A percentile compares a stretch with the other conserved stretches of the same genome.
phyloP scores from a whole-genome alignment of 2,113 vertebrate species.

The Etheostoma spectabile region DNA sequence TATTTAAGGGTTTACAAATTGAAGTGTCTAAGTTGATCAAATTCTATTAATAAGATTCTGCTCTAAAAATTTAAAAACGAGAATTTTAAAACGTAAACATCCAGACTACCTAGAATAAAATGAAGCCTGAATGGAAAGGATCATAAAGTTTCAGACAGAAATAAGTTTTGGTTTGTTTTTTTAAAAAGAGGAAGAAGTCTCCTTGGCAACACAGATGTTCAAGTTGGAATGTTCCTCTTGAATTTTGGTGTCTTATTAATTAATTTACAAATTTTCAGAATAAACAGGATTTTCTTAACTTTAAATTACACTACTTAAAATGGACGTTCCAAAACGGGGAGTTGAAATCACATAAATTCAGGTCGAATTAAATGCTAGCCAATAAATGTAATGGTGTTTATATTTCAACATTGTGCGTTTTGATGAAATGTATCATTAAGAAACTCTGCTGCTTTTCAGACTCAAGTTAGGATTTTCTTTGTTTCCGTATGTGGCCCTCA shows the following conservation, averaged over 20 bases:
- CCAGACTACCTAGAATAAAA: not conserved
- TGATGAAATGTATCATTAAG: not conserved
- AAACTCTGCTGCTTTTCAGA: not conserved
- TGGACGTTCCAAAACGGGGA: not conserved
- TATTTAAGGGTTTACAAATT: not conserved
- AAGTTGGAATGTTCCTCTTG: not conserved
- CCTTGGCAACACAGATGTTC: not conserved
- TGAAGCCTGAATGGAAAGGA: not conserved
- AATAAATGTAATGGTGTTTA: not conserved
- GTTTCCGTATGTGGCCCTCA: not conserved
- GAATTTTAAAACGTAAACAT: not conserved
- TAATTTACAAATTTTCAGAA: not conserved
- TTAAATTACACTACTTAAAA: not conserved
- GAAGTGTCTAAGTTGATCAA: not conserved
- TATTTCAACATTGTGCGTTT: not conserved
- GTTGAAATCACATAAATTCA: not conserved
- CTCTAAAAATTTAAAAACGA: not conserved
- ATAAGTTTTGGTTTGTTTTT: not conserved
- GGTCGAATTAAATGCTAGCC: not conserved
- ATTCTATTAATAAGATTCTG: not conserved
- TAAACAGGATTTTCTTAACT: not conserved
- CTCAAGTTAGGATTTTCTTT: not conserved
- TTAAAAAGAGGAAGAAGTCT: not conserved
- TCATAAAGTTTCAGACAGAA: not conserved
- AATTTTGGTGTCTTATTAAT: too few species aligned